Percentiles rank a stretch among this genome's conserved stretches.
Conservation (phyloP, 2,797 vertebrate species). For the Chromis chromis region DNA sequence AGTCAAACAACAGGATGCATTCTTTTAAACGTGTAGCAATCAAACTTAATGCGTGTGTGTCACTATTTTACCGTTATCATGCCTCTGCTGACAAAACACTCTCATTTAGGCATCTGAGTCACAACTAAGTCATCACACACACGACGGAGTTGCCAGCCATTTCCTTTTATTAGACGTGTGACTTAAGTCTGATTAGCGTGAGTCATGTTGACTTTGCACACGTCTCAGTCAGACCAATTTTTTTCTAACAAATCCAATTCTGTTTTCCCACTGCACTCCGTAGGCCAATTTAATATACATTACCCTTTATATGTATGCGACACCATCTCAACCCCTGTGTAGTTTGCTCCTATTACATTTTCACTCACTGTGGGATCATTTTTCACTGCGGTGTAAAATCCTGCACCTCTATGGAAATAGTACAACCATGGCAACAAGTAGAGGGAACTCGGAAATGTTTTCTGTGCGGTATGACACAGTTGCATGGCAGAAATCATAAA, state of each 20-base stretch:
- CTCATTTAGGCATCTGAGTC: constrained; percentile 50
- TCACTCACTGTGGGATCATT: too few species aligned
- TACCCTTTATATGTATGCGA: too few species aligned
- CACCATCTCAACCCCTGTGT: not conserved
- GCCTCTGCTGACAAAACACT: constrained; percentile 37
- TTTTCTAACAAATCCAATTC: not conserved
- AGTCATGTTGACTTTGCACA: constrained; percentile 40
- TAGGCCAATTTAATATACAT: not conserved
- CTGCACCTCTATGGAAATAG: too few species aligned
- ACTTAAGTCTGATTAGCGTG: constrained; percentile 31
- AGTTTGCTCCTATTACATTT: too few species aligned
- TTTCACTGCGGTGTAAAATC: too few species aligned
- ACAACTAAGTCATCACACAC: constrained; percentile 31
- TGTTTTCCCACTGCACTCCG: not conserved
- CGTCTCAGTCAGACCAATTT: not conserved
- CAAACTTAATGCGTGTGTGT: constrained; percentile 15
- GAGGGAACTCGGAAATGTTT: too few species aligned
- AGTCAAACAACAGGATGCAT: not conserved
- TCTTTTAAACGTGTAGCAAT: not conserved
- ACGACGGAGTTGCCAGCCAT: constrained; percentile 23
- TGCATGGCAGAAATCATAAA: too few species aligned
- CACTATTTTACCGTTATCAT: constrained; percentile 34
- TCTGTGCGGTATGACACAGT: too few species aligned
- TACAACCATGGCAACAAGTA: too few species aligned
- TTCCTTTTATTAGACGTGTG: constrained; percentile 50